Conservation (phyloP, 92 coral and sea anemone species). For the Phenganax subtilis region DNA sequence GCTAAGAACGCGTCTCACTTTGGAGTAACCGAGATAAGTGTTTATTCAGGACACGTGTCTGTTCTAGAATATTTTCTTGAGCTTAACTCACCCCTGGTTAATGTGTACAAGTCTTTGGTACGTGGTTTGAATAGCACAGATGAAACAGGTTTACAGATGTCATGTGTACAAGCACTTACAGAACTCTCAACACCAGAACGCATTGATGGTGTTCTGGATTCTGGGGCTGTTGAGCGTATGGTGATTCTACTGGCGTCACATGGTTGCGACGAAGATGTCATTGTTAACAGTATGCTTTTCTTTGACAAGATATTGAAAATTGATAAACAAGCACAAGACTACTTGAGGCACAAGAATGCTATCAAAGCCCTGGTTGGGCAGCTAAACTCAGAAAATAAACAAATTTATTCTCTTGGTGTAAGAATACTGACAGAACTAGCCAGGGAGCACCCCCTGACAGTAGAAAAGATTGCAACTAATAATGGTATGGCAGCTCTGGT, state of each 20-base stretch:
- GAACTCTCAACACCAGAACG: slow-evolving; percentile 62
- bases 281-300: slow-evolving; percentile 57
- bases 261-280: slow-evolving; percentile 65
- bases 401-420: slow-evolving; percentile 64
- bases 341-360: slow-evolving; percentile 46
- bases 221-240: slow-evolving; percentile 62
- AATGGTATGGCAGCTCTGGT: slow-evolving; percentile 76
- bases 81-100: slow-evolving; percentile 56
- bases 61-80: slow-evolving; percentile 73
- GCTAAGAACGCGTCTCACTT: slow-evolving; percentile 68
- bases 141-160: slow-evolving; percentile 55
- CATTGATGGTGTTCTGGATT: slow-evolving; percentile 56
- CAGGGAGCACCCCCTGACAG: slow-evolving; percentile 45
- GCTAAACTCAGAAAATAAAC: slow-evolving; percentile 57
- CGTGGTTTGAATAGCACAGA: slow-evolving; percentile 48
- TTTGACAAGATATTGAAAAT: slow-evolving; percentile 56
- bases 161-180: slow-evolving; percentile 67
- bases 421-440: slow-evolving; percentile 70
- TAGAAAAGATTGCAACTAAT: slow-evolving; percentile 63
- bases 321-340: slow-evolving; percentile 49
- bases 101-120: slow-evolving; percentile 70
- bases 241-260: slow-evolving; percentile 54
- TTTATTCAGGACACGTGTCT: slow-evolving; percentile 56
- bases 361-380: slow-evolving; percentile 63
- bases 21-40: slow-evolving; percentile 74